Percentiles rank a stretch among this genome's conserved stretches.
Conservation (phyloP, 1,140 invertebrate genomes). For the Scaptomyza hsui region DNA sequence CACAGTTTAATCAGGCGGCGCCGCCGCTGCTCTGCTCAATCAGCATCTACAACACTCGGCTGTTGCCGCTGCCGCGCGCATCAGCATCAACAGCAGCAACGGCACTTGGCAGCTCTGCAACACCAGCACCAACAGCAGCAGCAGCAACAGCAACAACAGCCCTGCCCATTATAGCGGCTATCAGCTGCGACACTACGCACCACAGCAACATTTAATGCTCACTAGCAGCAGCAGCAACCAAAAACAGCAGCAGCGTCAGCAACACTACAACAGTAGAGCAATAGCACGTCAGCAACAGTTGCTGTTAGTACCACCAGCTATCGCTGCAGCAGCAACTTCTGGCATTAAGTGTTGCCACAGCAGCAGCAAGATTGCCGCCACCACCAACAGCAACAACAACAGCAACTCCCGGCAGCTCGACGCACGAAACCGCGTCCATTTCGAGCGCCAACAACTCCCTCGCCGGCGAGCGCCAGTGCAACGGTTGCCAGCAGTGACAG, state of each 20-base stretch:
- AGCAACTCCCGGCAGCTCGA: slow-evolving; percentile 63
- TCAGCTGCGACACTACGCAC: slow-evolving; percentile 61
- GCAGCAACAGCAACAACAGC: slow-evolving; percentile 50
- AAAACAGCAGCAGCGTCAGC: slow-evolving; percentile 51
- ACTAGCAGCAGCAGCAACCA: slow-evolving; percentile 45
- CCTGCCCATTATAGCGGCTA: slow-evolving; percentile 61
- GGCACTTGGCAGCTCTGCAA: slow-evolving; percentile 54
- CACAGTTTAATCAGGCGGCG: slow-evolving; percentile 64
- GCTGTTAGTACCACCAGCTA: slow-evolving; percentile 46
- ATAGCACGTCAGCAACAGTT: slow-evolving; percentile 41
- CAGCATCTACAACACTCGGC: slow-evolving; percentile 68
- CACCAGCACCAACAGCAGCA: slow-evolving; percentile 59
- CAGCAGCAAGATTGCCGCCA: slow-evolving; percentile 31
- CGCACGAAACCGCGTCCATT: slow-evolving; percentile 72
- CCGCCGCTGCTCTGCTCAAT: slow-evolving; percentile 63
- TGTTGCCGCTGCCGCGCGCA: slow-evolving; percentile 56
- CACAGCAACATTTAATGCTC: slow-evolving; percentile 60
- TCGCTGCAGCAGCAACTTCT: slow-evolving; percentile 54
- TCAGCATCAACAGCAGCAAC: slow-evolving; percentile 57
- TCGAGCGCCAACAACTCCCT: slow-evolving; percentile 78
- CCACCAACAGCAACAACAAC: slow-evolving; percentile 48
- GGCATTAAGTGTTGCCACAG: slow-evolving; percentile 37
- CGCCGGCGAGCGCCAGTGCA: slow-evolving; percentile 64
- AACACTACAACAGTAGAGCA: slow-evolving; percentile 49
- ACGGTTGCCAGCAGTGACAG: not conserved